A percentile compares a stretch with the other conserved stretches of the same genome.
Conservation (phyloP, 2,113 vertebrate species). For the Zosterops lateralis region DNA sequence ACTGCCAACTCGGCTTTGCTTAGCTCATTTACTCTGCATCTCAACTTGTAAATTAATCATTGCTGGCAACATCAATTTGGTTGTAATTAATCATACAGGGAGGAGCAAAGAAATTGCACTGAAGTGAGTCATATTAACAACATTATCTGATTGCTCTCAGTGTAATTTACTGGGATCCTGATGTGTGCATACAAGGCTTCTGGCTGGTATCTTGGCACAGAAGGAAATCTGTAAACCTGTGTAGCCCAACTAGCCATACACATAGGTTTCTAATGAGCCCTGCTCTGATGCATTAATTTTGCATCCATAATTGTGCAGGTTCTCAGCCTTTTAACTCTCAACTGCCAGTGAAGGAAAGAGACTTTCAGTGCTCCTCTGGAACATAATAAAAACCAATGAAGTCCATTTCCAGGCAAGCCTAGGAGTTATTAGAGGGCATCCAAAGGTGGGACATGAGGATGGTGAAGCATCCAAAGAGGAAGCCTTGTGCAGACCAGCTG, state of each 20-base stretch:
- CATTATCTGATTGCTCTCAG: conserved; percentile 70
- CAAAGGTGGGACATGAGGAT: neutral
- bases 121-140: conserved; percentile 72
- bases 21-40: conserved; percentile 73
- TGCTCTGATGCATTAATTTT: neutral
- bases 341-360: neutral
- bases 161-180: conserved; percentile 70
- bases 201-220: conserved; percentile 22
- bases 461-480: neutral
- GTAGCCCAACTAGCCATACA: neutral
- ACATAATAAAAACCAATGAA: neutral
- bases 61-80: conserved; percentile 77
- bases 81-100: conserved; percentile 79
- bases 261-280: neutral
- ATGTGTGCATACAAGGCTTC: conserved; percentile 54
- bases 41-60: conserved; percentile 80
- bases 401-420: neutral
- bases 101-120: conserved; percentile 67
- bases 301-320: neutral
- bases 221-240: conserved; percentile 5
- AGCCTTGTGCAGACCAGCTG: neutral
- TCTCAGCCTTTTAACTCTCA: neutral
- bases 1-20: conserved; percentile 71
- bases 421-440: neutral
- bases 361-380: neutral